A percentile compares a stretch with the other conserved stretches of the same genome.
phyloP scores from a whole-genome alignment of 1,140 invertebrate genomes.

The Apolygus lucorum region DNA sequence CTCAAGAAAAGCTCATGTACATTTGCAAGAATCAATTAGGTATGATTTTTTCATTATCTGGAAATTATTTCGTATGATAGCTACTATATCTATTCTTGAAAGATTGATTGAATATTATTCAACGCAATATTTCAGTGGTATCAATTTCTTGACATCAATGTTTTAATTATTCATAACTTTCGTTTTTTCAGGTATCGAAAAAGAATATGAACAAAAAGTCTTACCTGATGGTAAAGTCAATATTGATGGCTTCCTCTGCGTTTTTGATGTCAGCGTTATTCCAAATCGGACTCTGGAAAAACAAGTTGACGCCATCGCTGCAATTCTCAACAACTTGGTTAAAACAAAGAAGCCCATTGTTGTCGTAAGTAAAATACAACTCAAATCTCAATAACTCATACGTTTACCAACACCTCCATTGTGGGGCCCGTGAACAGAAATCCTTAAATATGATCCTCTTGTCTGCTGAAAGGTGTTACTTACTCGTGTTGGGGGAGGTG shows the following conservation, averaged over 20 bases:
- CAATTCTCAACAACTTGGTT: constrained; percentile 71
- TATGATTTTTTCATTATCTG: too few species aligned
- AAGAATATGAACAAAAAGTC: constrained; percentile 89
- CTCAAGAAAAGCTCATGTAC: constrained; percentile 96
- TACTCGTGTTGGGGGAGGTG: too few species aligned
- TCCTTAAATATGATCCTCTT: too few species aligned
- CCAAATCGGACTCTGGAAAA: constrained; percentile 82
- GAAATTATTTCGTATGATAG: background rate
- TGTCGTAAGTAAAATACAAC: constrained; percentile 48
- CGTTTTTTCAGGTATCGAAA: constrained; percentile 47
- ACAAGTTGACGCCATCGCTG: constrained; percentile 72
- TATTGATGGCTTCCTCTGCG: constrained; percentile 92
- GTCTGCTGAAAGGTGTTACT: too few species aligned
- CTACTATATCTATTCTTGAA: constrained; percentile 26
- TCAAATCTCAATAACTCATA: background rate
- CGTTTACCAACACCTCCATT: background rate
- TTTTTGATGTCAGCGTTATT: constrained; percentile 91
- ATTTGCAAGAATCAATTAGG: constrained; percentile 97
- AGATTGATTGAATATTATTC: too few species aligned
- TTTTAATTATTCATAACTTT: too few species aligned
- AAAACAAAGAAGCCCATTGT: constrained; percentile 94
- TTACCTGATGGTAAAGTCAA: constrained; percentile 87
- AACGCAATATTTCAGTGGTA: too few species aligned
- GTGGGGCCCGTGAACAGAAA: too few species aligned
- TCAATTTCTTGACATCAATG: too few species aligned